A percentile compares a stretch with the other conserved stretches of the same genome.
These are phyloP conservation scores for Escarpia spicata DNA, from an alignment of 2,888 invertebrate genomes.

Conservation along the genomic window DNA sequence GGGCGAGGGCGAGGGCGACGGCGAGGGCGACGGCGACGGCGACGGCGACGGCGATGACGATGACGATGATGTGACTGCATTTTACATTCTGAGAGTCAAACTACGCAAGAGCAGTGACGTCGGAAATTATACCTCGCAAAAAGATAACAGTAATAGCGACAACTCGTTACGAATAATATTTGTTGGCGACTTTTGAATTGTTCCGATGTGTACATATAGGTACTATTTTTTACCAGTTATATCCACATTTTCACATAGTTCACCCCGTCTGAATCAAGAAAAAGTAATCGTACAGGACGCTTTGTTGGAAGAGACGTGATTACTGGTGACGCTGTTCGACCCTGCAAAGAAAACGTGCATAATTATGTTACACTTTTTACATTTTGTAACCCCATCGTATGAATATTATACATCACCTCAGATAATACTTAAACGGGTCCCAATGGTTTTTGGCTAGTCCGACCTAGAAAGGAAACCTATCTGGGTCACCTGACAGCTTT, in stretches of 20 bases:
- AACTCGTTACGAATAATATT: neutral
- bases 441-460: neutral
- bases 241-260: too few species aligned
- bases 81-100: neutral
- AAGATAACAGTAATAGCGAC: neutral
- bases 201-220: too few species aligned
- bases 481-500: neutral
- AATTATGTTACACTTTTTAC: neutral
- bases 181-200: neutral
- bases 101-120: neutral
- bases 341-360: neutral
- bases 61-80: neutral
- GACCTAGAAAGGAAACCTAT: neutral
- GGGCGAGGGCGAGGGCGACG: neutral
- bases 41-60: neutral
- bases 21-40: neutral
- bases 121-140: neutral
- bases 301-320: neutral
- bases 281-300: too few species aligned
- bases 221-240: too few species aligned
- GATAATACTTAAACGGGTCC: neutral
- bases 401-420: neutral
- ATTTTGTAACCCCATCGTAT: neutral
- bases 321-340: neutral
- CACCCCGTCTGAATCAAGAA: too few species aligned